Evolutionary conservation across 2,888 invertebrate species (phyloP), one percentile per base, ranked within the genome.

Genomic region (Kuschelorhynchus macadamiae): DNA sequence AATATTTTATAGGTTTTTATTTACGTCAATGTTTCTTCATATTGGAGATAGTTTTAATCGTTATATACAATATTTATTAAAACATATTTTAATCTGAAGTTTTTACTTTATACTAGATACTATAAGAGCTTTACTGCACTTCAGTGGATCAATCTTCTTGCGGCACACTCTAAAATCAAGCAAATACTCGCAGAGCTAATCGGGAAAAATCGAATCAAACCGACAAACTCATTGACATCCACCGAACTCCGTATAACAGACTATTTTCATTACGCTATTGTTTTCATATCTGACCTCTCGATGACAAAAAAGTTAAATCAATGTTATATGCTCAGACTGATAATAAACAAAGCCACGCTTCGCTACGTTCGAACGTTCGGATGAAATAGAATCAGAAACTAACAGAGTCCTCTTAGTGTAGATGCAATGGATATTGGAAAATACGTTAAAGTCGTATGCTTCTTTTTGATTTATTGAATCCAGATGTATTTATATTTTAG

Each of bases 281-380:
- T 69, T 47, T 75, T 67, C 74, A 53, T 74, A 76, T 76, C 75
- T 77, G 77, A 78, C 74, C 76, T 76, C 71, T 25, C 68, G 71
- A 72, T 74, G 62, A 70, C 61, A 74, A 74, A 75, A 30, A 72
- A 70, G 67, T 62, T 56, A 59, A 70, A 74, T 73, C 72, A 71
- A 70, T 67, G 68, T 64, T 60, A 59, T 52, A 52, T 55, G 41
- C 70, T 70, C 53, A 60, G 71, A 72, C 61, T 59, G 73, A 74
- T 72, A 71, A 74, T 71, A 70, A 71, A 65, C 65, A 67, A 63
- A 47, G 60, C 55, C 55, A 70, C 69, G 74, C 71, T 72, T 70
- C 66, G 57, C 47, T 62, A 47, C 57, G 36, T 68, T 18, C 63
- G 55, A 42, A 52, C 53, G 49, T 32, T 55, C 21, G 63, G 25